Conservation (phyloP, 2,113 vertebrate species). For the Paralichthys olivaceus region DNA sequence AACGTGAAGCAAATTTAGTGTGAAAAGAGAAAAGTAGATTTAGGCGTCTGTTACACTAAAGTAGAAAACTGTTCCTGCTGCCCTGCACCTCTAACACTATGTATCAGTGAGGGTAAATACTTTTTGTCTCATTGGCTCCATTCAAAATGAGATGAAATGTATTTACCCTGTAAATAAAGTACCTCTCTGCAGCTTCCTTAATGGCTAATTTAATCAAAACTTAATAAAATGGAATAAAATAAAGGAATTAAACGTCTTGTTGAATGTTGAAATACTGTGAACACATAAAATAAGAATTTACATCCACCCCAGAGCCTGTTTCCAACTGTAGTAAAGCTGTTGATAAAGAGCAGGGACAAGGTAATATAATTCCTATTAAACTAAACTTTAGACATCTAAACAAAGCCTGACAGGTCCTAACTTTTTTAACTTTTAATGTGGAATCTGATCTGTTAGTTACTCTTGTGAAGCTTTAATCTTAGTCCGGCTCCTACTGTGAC, state of each 20-base stretch:
- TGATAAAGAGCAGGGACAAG: not conserved
- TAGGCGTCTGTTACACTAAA: slow-evolving; percentile 7
- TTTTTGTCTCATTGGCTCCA: too few species aligned
- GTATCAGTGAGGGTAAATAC: not conserved
- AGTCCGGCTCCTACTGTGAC: slow-evolving; percentile 44
- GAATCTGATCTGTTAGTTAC: slow-evolving; percentile 44
- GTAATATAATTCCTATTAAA: slow-evolving; percentile 4
- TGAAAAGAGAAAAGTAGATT: slow-evolving; percentile 10
- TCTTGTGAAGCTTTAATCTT: slow-evolving; percentile 41
- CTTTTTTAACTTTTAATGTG: slow-evolving; percentile 7
- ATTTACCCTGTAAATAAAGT: not conserved
- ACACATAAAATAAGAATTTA: not conserved
- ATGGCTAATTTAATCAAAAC: too few species aligned
- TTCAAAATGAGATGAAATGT: not conserved
- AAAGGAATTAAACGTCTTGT: not conserved
- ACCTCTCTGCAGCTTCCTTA: too few species aligned
- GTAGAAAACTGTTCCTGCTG: not conserved
- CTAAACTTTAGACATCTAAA: slow-evolving; percentile 17
- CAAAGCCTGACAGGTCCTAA: slow-evolving; percentile 11
- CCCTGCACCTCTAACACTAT: too few species aligned
- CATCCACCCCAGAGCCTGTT: not conserved
- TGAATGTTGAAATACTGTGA: not conserved
- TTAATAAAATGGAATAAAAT: not conserved
- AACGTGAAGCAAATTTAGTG: slow-evolving; percentile 32
- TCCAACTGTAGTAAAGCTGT: slow-evolving; percentile 5